phyloP scores from a whole-genome alignment of 2,797 vertebrate genomes.

The Parambassis ranga region DNA sequence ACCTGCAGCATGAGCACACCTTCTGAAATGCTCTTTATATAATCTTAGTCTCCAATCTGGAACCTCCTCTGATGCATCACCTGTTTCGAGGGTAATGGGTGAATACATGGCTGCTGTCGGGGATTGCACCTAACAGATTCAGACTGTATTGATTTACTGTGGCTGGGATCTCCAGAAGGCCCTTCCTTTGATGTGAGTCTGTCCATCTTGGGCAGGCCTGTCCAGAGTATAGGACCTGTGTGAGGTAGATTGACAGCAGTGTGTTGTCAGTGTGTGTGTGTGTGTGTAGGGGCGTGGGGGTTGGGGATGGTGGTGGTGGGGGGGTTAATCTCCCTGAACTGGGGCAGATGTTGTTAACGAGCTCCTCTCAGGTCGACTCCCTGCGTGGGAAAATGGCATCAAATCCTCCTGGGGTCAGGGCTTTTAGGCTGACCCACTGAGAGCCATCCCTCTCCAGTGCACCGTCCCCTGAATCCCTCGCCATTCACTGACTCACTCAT shows the following conservation, averaged over 20 bases:
- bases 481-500: slow-evolving; percentile 42
- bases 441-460: slow-evolving; percentile 75
- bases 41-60: slow-evolving; percentile 59
- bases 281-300: slow-evolving; percentile 62
- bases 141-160: slow-evolving; percentile 56
- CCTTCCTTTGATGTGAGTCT: slow-evolving; percentile 42
- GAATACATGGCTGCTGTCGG: neutral
- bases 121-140: slow-evolving; percentile 26
- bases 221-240: slow-evolving; percentile 52
- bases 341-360: slow-evolving; percentile 87
- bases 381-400: slow-evolving; percentile 85
- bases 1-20: slow-evolving; percentile 60
- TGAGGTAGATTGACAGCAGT: slow-evolving; percentile 75
- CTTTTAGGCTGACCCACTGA: slow-evolving; percentile 80
- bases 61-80: slow-evolving; percentile 25
- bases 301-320: slow-evolving; percentile 70
- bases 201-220: too few species aligned
- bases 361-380: slow-evolving; percentile 84
- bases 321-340: slow-evolving; percentile 85
- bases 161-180: slow-evolving; percentile 51
- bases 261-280: slow-evolving; percentile 35
- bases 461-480: slow-evolving; percentile 53
- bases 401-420: slow-evolving; percentile 85
- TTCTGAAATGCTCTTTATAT: slow-evolving; percentile 14
- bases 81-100: slow-evolving; percentile 19